Base-by-base conservation (phyloP, 2,113 vertebrate genomes). In the Albula goreensis region DNA sequence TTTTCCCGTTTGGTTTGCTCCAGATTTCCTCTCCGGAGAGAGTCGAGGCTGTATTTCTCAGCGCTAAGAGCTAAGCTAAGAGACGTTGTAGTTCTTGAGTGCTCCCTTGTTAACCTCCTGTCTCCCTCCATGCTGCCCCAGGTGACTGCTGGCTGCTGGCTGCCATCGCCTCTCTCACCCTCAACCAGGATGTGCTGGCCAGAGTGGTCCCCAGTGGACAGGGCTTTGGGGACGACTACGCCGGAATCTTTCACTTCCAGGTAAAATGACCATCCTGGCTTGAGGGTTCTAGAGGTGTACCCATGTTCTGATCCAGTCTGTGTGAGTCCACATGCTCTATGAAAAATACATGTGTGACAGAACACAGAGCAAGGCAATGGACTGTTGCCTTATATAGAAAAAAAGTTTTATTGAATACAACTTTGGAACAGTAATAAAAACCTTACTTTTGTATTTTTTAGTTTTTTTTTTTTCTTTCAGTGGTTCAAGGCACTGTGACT, bases 161-260 rank as follows among this genome's bases (percentile, higher is more conserved):
- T 5, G 85, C 85, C 78, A 85, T 85, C 22, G 85, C 85, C 57
- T 85, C 85, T 78, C 15, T 85, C 22, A 85, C 85, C 3, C 85
- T 85, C 41, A 85, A 85, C n/a, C 79, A 88, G 80, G 87, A 89
- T 48, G 85, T 89, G 19, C 12, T 89, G 49, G 51, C 53, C 82
- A 80, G 87, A 66, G 88, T 89, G 15, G 85, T 88, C 2, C 88
- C 88, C 12, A 53, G 53, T 17, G 81, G n/a, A 10, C 88, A 89
- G 82, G 60, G 50, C 87, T 89, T 89, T 81, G 77, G 48, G 8
- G 84, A 83, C 50, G 74, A 86, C 60, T 89, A 89, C 41, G 88
- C 86, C 49, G 88, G 88, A 50, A 89, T 89, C 79, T 89, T 89
- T 83, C 88, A 89, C 82, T 89, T 89, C 88, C 88, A 86, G 88